These are phyloP conservation scores for Melieria picta DNA, from an alignment of 2,888 invertebrate species.

Conservation along the genomic window DNA sequence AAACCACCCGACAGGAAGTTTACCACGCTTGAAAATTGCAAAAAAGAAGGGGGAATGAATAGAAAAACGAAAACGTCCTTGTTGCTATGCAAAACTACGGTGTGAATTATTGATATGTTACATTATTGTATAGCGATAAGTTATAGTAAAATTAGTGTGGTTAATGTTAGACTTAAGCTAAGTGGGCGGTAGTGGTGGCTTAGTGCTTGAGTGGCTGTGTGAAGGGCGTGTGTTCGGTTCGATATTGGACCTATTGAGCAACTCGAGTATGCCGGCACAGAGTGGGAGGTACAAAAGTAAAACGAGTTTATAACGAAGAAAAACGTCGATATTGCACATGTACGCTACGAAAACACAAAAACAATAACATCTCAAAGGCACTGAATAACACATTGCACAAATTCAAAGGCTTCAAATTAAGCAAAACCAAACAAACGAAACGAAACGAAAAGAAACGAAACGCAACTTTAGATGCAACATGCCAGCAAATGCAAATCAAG, in stretches of 20 bases:
- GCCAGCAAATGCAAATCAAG: too few species aligned
- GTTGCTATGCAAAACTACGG: neutral
- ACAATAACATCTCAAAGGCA: neutral
- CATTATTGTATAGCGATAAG: neutral
- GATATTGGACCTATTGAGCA: too few species aligned
- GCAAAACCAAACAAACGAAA: neutral
- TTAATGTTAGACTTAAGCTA: too few species aligned
- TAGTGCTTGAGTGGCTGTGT: too few species aligned
- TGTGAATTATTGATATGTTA: neutral
- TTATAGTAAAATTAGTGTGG: neutral
- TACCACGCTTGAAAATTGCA: slow-evolving; percentile 27
- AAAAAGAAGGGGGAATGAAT: slow-evolving; percentile 6
- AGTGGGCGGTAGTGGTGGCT: too few species aligned
- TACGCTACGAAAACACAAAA: slow-evolving; percentile 31
- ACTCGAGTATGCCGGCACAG: too few species aligned
- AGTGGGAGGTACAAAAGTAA: too few species aligned
- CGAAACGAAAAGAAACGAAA: neutral
- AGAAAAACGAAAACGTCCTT: neutral
- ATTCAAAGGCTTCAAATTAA: neutral
- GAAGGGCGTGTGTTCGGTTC: too few species aligned
- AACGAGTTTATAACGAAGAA: too few species aligned
- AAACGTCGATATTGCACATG: slow-evolving; percentile 14
- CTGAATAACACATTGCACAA: neutral
- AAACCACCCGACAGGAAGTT: slow-evolving; percentile 23
- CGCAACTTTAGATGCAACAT: too few species aligned